phyloP scores from a whole-genome alignment of 1,140 invertebrate genomes.

The Penaeus indicus region DNA sequence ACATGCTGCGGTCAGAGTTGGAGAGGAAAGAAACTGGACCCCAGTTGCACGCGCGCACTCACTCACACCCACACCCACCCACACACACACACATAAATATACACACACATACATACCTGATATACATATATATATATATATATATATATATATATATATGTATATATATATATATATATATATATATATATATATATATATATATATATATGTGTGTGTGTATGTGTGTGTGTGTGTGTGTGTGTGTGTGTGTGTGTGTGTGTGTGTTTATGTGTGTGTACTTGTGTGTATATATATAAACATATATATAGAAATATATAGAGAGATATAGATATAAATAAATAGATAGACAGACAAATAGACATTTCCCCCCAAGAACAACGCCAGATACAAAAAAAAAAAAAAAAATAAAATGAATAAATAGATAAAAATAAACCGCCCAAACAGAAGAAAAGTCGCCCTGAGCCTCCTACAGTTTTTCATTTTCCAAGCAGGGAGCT shows the following conservation, averaged over 20 bases:
- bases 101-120: too few relatives aligned
- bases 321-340: background rate
- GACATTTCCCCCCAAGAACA: too few relatives aligned
- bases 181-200: constrained; percentile 36
- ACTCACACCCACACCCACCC: background rate
- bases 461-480: too few relatives aligned
- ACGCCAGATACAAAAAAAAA: too few relatives aligned
- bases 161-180: constrained; percentile 36
- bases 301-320: constrained; percentile 24
- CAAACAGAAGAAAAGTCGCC: too few relatives aligned
- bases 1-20: too few relatives aligned
- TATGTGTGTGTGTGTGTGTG: background rate
- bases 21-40: background rate
- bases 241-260: background rate
- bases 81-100: background rate
- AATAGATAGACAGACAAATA: too few relatives aligned
- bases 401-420: too few relatives aligned
- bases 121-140: background rate
- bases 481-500: too few relatives aligned
- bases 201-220: background rate
- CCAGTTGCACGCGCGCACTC: background rate
- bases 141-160: constrained; percentile 39
- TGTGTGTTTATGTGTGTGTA: background rate
- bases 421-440: too few relatives aligned
- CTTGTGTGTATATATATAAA: constrained; percentile 27